A percentile compares a stretch with the other conserved stretches of the same genome.
phyloP scores from a whole-genome alignment of 2,797 vertebrate genomes.

The Pseudocheirus occidentalis region DNA sequence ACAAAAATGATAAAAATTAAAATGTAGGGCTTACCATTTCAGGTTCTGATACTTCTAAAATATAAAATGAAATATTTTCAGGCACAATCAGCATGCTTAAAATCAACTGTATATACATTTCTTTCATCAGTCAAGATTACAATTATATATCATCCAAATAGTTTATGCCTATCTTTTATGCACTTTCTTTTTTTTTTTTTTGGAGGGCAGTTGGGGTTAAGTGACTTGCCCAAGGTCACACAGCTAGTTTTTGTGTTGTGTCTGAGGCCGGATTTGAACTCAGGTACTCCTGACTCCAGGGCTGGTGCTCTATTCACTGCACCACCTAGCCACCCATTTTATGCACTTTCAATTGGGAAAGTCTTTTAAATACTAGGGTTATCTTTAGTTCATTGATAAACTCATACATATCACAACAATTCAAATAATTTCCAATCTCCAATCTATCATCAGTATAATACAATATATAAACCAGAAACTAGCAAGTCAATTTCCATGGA shows the following conservation, averaged over 20 bases:
- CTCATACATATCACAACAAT: slow-evolving; percentile 17
- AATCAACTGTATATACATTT: slow-evolving; percentile 34
- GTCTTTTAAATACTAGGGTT: slow-evolving; percentile 14
- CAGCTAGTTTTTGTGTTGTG: too few species aligned
- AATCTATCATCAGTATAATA: not conserved
- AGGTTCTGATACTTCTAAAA: slow-evolving; percentile 77
- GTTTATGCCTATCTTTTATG: slow-evolving; percentile 32
- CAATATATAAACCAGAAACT: slow-evolving; percentile 24
- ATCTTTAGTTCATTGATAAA: slow-evolving; percentile 35
- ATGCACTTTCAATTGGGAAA: slow-evolving; percentile 23
- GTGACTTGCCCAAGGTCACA: too few species aligned
- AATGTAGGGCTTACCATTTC: slow-evolving; percentile 82
- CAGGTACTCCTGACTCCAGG: too few species aligned
- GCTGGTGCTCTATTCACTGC: too few species aligned
- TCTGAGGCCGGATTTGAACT: too few species aligned
- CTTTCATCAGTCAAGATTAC: slow-evolving; percentile 19
- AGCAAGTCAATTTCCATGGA: not conserved
- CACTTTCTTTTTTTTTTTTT: too few species aligned
- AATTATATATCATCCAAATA: slow-evolving; percentile 12
- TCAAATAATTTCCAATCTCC: slow-evolving; percentile 41
- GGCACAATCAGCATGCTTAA: not conserved
- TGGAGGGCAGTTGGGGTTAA: too few species aligned
- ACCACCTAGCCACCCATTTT: too few species aligned
- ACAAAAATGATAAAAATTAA: slow-evolving; percentile 28
- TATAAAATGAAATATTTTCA: slow-evolving; percentile 70